Evolutionary conservation across 2,797 vertebrate genomes (phyloP).

Genomic region (Cuniculus paca): DNA sequence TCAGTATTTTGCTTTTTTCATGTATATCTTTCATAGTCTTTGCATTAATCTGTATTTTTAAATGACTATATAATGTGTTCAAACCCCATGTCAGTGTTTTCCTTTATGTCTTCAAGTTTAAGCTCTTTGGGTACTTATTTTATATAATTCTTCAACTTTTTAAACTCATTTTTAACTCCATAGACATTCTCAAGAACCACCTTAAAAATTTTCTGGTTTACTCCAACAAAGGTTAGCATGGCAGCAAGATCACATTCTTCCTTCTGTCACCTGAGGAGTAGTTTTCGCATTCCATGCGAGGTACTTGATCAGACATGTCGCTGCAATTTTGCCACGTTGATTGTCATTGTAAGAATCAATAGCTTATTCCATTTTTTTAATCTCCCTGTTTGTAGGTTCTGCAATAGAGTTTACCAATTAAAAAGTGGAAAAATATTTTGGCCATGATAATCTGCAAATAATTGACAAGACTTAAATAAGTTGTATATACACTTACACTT

Average conservation of each 20-base stretch:
- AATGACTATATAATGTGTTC: background rate
- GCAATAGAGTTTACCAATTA: constrained; percentile 17
- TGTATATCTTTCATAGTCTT: background rate
- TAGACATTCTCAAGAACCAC: constrained; percentile 73
- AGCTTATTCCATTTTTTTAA: constrained; percentile 75
- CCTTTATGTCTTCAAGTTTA: constrained; percentile 49
- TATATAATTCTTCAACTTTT: constrained; percentile 64
- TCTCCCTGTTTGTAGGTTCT: constrained; percentile 58
- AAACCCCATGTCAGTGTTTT: background rate
- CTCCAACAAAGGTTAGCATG: constrained; percentile 80
- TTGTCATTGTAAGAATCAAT: constrained; percentile 77
- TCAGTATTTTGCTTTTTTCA: background rate
- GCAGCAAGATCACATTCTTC: constrained; percentile 83
- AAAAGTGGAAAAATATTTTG: constrained; percentile 44
- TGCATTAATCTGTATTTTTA: constrained; percentile 14
- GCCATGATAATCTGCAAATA: background rate
- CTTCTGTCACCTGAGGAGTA: constrained; percentile 85
- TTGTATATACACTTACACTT: background rate
- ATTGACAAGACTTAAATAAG: constrained; percentile 30
- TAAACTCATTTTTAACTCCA: constrained; percentile 68
- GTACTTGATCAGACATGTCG: constrained; percentile 77
- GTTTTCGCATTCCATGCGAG: constrained; percentile 86
- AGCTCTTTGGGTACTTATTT: constrained; percentile 42
- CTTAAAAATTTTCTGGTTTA: constrained; percentile 85
- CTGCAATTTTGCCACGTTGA: constrained; percentile 78